Evolutionary conservation across 2,797 vertebrate genomes (phyloP), one percentile per base, ranked within the genome.

Genomic region (Lophius americanus): DNA sequence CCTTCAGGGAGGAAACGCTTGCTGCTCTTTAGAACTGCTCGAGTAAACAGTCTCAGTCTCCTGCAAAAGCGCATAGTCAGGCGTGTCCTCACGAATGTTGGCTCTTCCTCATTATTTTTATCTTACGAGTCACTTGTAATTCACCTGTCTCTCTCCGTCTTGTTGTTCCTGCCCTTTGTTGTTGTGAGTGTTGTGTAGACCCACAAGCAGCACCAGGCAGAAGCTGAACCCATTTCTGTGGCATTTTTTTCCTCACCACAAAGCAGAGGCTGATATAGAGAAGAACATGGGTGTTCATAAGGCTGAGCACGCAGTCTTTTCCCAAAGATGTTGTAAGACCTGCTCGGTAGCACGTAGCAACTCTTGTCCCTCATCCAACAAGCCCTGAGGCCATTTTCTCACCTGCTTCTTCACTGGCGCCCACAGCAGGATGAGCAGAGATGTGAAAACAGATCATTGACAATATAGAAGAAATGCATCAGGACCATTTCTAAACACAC

Each of bases 321-420:
- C 76, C 76, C 56, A 14, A 67, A 82, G 47, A 83, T 77, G 64
- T 56, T 79, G 60, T 52, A 61, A 75, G 46, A 55, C 56, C 51
- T 6, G 37, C 68, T 83, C 65, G 64, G 52, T 68, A 63, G 62
- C 61, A 69, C 78, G 72, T 38, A 74, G 72, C 68, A 57, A 67
- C 69, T 75, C 82, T 78, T 35, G 12, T 78, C 67, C 75, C 52
- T 63, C 68, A 64, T 83, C 63, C 66, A 74, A 85, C 70, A 69
- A 70, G 47, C 79, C 87, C 81, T 67, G 38, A 0, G 68, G 84
- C 81, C 9, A 0, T 68, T 75, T 23, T 78, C 62, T 80, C 63
- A 60, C 23, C 5, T 55, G 53, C 47, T 75, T 67, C 78, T 59
- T 62, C 82, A 81, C 69, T 78, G 81, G 43, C 72, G 68, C 62